phyloP scores from a whole-genome alignment of 2,113 vertebrate species.

The Microtus oregoni region DNA sequence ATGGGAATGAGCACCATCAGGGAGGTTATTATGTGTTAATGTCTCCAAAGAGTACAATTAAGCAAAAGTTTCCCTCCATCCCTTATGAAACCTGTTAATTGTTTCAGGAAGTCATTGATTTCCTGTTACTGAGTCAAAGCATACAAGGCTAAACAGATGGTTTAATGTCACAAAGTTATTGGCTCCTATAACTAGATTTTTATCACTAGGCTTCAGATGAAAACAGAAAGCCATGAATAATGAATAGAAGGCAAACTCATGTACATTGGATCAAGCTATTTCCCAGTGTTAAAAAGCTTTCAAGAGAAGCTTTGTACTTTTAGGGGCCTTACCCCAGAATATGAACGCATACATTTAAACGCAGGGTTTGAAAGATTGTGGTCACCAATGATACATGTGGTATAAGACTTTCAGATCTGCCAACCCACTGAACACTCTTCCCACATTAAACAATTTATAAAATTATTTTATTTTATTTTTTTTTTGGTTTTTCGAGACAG shows the following conservation, averaged over 20 bases:
- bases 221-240: conserved; percentile 67
- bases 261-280: conserved; percentile 44
- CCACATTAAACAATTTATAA: not conserved
- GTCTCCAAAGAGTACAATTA: conserved; percentile 61
- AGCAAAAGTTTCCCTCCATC: conserved; percentile 41
- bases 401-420: not conserved
- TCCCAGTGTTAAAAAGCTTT: conserved; percentile 63
- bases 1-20: conserved; percentile 10
- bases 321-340: not conserved
- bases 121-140: conserved; percentile 66
- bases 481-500: no score
- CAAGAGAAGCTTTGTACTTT: conserved; percentile 34
- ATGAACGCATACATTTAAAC: not conserved
- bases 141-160: conserved; percentile 66
- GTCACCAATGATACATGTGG: not conserved
- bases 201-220: conserved; percentile 72
- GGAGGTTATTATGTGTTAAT: conserved; percentile 61
- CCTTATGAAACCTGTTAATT: conserved; percentile 63
- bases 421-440: not conserved
- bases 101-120: conserved; percentile 63
- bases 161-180: conserved; percentile 75
- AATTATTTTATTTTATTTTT: conserved; percentile 4
- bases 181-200: conserved; percentile 58
- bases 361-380: not conserved
- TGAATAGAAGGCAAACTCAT: conserved; percentile 76